These are phyloP conservation scores for Pissodes strobi DNA, from an alignment of 1,140 invertebrate genomes.

Conservation along the genomic window DNA sequence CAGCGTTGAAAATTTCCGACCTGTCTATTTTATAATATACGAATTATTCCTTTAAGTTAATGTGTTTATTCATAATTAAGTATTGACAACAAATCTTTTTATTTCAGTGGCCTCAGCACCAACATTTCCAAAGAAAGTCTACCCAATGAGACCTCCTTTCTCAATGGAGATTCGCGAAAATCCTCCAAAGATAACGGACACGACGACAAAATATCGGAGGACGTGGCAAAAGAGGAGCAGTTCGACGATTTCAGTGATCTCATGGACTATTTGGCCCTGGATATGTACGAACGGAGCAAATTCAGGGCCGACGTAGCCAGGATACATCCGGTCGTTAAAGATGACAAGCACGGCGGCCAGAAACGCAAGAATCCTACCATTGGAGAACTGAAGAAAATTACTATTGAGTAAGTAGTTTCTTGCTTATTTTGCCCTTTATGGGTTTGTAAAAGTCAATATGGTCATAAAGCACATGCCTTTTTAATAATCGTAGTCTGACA, in stretches of 20 bases:
- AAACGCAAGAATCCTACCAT: conserved; percentile 67
- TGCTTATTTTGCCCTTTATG: too few species aligned
- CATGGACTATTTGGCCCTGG: conserved; percentile 57
- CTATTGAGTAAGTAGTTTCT: conserved; percentile 41
- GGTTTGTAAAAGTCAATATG: too few species aligned
- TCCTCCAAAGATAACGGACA: conserved; percentile 51
- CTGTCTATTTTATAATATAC: too few species aligned
- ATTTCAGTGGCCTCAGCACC: conserved; percentile 47
- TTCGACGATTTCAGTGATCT: conserved; percentile 66
- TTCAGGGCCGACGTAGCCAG: conserved; percentile 45
- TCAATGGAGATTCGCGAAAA: neutral
- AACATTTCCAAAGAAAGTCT: conserved; percentile 53
- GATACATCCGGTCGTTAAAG: conserved; percentile 58
- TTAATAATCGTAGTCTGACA: too few species aligned
- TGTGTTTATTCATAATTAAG: too few species aligned
- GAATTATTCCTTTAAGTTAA: too few species aligned
- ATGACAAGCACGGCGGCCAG: conserved; percentile 55
- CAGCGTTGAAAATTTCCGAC: too few species aligned
- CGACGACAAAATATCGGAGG: conserved; percentile 43
- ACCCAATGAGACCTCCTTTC: conserved; percentile 39
- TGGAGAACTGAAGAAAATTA: conserved; percentile 61
- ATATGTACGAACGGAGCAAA: conserved; percentile 58
- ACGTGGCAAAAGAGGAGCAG: conserved; percentile 39
- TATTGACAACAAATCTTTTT: conserved; percentile 8
- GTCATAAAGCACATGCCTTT: too few species aligned